Evolutionary conservation across 2,797 vertebrate genomes (phyloP).

Genomic region (Danio aesculapii): DNA sequence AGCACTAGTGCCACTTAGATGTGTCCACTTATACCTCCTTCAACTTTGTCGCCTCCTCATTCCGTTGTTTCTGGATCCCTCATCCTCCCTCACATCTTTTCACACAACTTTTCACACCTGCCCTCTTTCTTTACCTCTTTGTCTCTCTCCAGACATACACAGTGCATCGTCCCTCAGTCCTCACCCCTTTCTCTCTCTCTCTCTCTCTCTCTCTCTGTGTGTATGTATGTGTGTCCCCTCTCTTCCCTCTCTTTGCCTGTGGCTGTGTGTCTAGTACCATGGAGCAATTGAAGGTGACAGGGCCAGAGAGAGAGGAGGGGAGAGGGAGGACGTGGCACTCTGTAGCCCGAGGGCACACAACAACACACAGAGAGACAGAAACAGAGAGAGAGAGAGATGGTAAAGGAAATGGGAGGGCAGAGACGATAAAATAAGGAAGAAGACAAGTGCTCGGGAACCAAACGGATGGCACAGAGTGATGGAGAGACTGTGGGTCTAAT

Average conservation of each 20-base stretch:
- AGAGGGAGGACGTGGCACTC: conserved; percentile 56
- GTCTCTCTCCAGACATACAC: conserved; percentile 24
- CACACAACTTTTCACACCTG: conserved; percentile 54
- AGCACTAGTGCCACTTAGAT: not conserved
- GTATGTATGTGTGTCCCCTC: conserved; percentile 39
- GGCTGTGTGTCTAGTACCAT: conserved; percentile 65
- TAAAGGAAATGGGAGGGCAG: conserved; percentile 25
- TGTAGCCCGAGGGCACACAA: conserved; percentile 64
- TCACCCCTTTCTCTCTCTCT: conserved; percentile 9
- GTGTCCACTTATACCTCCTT: conserved; percentile 4
- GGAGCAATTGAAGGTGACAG: conserved; percentile 69
- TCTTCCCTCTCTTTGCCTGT: conserved; percentile 60
- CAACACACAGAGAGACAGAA: conserved; percentile 46
- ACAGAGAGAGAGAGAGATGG: conserved; percentile 52
- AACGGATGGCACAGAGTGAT: conserved; percentile 45
- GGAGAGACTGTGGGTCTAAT: conserved; percentile 50
- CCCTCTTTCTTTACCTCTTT: conserved; percentile 54
- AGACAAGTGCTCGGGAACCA: conserved; percentile 37
- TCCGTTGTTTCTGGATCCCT: not conserved
- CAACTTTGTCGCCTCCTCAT: conserved; percentile 23
- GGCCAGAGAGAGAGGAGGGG: conserved; percentile 59
- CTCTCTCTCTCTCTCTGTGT: conserved; percentile 27
- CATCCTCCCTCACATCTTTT: conserved; percentile 30
- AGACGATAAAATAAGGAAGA: conserved; percentile 50
- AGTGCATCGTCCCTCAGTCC: conserved; percentile 1